Conservation (phyloP, 2,113 vertebrate species). For the Blennius ocellaris region DNA sequence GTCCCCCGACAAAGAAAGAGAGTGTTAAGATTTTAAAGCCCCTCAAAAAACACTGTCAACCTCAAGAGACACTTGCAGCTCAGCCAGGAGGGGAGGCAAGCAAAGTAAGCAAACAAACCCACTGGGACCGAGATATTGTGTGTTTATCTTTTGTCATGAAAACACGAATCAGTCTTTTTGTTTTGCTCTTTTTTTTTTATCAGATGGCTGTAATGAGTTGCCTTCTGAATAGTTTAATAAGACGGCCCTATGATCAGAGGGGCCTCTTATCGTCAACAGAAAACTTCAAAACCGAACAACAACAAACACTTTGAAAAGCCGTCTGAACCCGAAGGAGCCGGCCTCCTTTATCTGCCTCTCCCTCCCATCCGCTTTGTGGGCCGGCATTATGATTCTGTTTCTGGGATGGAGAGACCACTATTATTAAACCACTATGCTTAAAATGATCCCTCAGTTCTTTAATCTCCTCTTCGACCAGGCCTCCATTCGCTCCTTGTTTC, state of each 20-base stretch:
- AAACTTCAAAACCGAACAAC: conserved; percentile 66
- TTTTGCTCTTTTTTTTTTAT: conserved; percentile 48
- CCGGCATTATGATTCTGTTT: conserved; percentile 7
- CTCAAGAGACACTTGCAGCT: conserved; percentile 53
- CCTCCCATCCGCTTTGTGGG: not conserved
- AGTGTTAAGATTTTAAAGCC: conserved; percentile 46
- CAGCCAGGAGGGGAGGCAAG: conserved; percentile 23
- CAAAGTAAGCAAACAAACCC: conserved; percentile 69
- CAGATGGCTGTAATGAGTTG: conserved; percentile 65
- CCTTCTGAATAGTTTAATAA: conserved; percentile 47
- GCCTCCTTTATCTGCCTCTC: conserved; percentile 45
- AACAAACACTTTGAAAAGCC: conserved; percentile 58
- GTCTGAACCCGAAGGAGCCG: conserved; percentile 19
- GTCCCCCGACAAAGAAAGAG: conserved; percentile 35
- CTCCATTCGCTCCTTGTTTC: conserved; percentile 10
- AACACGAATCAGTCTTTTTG: conserved; percentile 63
- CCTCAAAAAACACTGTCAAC: conserved; percentile 39
- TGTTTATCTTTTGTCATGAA: conserved; percentile 63
- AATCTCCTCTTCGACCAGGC: conserved; percentile 17
- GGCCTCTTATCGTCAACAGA: conserved; percentile 52
- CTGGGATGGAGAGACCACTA: not conserved
- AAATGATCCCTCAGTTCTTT: conserved; percentile 19
- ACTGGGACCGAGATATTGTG: conserved; percentile 49
- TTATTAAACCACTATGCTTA: conserved; percentile 39
- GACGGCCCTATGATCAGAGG: conserved; percentile 55